Conservation (phyloP, 2,888 invertebrate species). For the Portevinia maculata region DNA sequence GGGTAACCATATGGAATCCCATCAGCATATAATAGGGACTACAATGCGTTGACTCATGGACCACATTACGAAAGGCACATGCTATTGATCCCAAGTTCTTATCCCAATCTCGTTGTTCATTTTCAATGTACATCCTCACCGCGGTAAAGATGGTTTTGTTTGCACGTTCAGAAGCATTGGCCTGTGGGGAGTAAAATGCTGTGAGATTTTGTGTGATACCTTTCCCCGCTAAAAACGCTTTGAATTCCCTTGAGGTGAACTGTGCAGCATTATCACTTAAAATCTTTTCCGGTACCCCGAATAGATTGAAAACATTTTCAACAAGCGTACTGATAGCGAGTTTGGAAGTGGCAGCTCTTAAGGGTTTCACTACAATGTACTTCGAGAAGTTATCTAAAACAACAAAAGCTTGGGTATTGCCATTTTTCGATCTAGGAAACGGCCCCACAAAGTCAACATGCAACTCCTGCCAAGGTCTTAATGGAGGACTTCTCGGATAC, state of each 20-base stretch:
- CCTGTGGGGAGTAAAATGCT: neutral
- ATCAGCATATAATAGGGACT: too few species aligned
- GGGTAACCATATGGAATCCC: too few species aligned
- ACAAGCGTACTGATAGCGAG: neutral
- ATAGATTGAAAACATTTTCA: neutral
- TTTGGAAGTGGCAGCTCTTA: neutral
- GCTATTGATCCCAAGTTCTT: neutral
- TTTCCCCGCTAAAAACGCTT: neutral
- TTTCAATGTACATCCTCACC: neutral
- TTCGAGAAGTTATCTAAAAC: neutral
- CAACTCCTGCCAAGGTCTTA: constrained; percentile 1
- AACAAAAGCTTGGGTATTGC: neutral
- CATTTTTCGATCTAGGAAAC: neutral
- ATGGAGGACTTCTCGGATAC: neutral
- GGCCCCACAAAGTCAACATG: neutral
- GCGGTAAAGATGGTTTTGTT: neutral
- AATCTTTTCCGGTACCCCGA: neutral
- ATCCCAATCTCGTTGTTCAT: neutral
- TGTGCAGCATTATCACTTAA: neutral
- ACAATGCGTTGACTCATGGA: neutral
- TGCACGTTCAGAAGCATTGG: neutral
- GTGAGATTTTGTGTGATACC: neutral
- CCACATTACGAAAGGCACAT: neutral
- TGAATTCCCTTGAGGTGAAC: neutral
- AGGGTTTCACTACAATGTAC: neutral